Conservation (phyloP, 2,797 vertebrate species). For the Melanotaenia parkinsoni region DNA sequence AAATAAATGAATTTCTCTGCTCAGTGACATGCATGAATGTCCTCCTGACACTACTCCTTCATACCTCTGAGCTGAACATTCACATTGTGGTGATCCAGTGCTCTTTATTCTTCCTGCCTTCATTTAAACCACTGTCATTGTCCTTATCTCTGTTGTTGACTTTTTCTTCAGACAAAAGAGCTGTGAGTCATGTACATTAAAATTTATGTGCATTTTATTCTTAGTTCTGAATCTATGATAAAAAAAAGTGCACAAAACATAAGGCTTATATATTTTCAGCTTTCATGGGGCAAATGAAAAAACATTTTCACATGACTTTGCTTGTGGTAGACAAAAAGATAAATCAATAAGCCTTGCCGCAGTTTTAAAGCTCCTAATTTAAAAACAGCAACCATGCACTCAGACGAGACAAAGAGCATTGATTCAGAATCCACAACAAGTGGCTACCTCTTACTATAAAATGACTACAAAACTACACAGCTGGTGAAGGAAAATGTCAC, state of each 20-base stretch:
- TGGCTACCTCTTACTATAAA: slow-evolving; percentile 8
- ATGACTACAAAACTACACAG: slow-evolving; percentile 14
- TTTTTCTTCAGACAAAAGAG: not conserved
- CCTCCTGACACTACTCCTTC: slow-evolving; percentile 17
- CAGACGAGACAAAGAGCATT: slow-evolving; percentile 1
- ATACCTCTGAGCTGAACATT: slow-evolving; percentile 26
- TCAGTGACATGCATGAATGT: slow-evolving; percentile 33
- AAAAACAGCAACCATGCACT: slow-evolving; percentile 1
- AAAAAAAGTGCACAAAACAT: not conserved
- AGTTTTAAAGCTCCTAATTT: slow-evolving; percentile 1
- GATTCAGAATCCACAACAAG: slow-evolving; percentile 13
- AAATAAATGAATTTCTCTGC: slow-evolving; percentile 20
- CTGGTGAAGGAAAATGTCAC: slow-evolving; percentile 11
- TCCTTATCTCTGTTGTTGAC: not conserved
- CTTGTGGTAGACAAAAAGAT: not conserved
- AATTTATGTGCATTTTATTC: slow-evolving; percentile 23
- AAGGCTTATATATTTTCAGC: slow-evolving; percentile 20
- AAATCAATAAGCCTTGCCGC: not conserved
- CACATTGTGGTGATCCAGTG: slow-evolving; percentile 25
- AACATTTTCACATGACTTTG: not conserved
- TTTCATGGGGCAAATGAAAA: not conserved
- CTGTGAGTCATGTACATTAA: slow-evolving; percentile 4
- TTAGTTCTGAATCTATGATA: slow-evolving; percentile 4
- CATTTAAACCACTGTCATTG: not conserved
- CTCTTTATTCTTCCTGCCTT: slow-evolving; percentile 44